phyloP scores from a whole-genome alignment of 1,140 invertebrate species.

The Cyphomyrmex costatus region DNA sequence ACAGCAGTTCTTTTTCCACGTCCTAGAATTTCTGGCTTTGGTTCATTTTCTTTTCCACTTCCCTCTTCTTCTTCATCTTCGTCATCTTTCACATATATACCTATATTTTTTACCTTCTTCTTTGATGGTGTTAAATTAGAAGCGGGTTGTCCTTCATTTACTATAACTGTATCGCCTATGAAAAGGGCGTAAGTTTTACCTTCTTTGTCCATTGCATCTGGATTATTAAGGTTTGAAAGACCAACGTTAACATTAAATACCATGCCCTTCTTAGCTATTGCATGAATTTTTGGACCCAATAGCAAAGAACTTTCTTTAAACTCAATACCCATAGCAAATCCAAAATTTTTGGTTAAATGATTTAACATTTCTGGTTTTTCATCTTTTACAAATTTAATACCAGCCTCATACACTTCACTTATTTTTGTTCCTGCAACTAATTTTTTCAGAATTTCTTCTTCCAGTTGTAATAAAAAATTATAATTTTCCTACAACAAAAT shows the following conservation, averaged over 20 bases:
- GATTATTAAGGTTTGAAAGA: conserved; percentile 95
- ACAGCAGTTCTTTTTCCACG: conserved; percentile 97
- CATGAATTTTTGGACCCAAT: conserved; percentile 95
- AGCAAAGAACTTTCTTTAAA: conserved; percentile 98
- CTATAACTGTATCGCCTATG: conserved; percentile 98
- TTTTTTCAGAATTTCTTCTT: conserved; percentile 96
- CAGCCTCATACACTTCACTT: conserved; percentile 95
- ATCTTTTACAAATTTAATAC: conserved; percentile 94
- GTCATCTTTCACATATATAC: conserved; percentile 98
- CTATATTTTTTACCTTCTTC: conserved; percentile 98
- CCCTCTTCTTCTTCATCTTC: conserved; percentile 94
- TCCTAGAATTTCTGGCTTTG: conserved; percentile 89
- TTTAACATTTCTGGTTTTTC: conserved; percentile 95
- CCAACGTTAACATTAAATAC: conserved; percentile 99
- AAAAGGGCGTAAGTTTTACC: conserved; percentile 98
- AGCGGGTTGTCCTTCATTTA: conserved; percentile 95
- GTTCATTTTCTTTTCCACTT: conserved; percentile 91
- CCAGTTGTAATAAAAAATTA: conserved; percentile 96
- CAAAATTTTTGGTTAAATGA: conserved; percentile 97
- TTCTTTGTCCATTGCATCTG: conserved; percentile 93
- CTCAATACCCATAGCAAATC: conserved; percentile 99
- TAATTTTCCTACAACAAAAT: conserved; percentile 92
- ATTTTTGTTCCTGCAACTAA: conserved; percentile 94
- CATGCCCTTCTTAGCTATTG: conserved; percentile 96
- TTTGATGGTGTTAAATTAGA: conserved; percentile 96